Conservation (phyloP, 2,113 vertebrate genomes). For the Sakesphorus luctuosus region DNA sequence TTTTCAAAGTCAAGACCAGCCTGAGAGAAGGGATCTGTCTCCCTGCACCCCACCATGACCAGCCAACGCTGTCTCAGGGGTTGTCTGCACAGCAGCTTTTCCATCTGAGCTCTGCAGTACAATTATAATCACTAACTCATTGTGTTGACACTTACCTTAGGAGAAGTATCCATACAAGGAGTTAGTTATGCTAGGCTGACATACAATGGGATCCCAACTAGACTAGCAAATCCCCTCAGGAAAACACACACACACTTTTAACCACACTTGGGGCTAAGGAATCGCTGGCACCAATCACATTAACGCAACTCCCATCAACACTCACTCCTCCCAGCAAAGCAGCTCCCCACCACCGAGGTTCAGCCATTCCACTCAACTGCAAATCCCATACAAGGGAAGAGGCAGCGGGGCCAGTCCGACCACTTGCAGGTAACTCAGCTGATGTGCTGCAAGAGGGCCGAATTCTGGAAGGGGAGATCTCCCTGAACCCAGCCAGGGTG, state of each 20-base stretch:
- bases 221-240: background rate
- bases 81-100: background rate
- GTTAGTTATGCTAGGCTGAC: background rate
- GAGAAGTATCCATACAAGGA: slow-evolving; percentile 52
- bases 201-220: background rate
- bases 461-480: background rate
- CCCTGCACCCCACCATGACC: background rate
- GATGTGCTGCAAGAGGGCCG: background rate
- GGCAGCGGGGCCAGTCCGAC: background rate
- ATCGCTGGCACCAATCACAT: background rate
- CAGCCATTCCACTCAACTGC: background rate
- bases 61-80: background rate
- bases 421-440: background rate
- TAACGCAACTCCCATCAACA: background rate
- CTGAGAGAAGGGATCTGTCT: background rate
- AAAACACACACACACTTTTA: background rate
- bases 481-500: background rate
- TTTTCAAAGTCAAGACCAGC: background rate
- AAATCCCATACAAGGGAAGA: background rate
- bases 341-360: background rate
- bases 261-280: background rate
- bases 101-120: background rate
- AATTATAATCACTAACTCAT: slow-evolving; percentile 4
- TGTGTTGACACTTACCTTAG: slow-evolving; percentile 43
- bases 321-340: background rate